These are phyloP conservation scores for Mycalesis mineus DNA, from an alignment of 2,888 invertebrate species.

Conservation along the genomic window DNA sequence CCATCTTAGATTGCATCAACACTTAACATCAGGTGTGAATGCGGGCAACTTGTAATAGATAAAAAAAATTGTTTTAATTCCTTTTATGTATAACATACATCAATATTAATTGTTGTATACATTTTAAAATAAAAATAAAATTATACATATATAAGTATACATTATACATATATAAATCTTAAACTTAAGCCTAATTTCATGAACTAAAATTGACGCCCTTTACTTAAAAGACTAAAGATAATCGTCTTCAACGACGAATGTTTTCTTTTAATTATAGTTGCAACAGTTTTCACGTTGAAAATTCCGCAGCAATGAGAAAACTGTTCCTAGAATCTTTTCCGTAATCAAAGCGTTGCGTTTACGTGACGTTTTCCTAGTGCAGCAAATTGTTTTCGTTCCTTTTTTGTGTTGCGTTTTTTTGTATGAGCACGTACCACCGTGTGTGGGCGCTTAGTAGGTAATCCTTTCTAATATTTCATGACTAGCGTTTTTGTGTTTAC, in stretches of 20 bases:
- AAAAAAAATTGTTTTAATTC: too few relatives aligned
- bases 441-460: conserved; percentile 58
- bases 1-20: too few relatives aligned
- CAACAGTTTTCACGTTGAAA: conserved; percentile 26
- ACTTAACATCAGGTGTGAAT: too few relatives aligned
- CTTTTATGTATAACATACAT: too few relatives aligned
- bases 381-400: conserved; percentile 42
- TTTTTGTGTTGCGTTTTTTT: conserved; percentile 41
- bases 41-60: too few relatives aligned
- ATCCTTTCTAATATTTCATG: conserved; percentile 27
- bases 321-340: conserved; percentile 29
- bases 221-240: not conserved
- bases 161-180: too few relatives aligned
- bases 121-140: too few relatives aligned
- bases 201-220: too few relatives aligned
- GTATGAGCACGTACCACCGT: conserved; percentile 52
- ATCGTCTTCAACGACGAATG: too few relatives aligned
- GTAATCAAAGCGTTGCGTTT: conserved; percentile 37
- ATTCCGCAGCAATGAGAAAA: conserved; percentile 25
- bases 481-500: conserved; percentile 3
- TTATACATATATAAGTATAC: too few relatives aligned
- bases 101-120: too few relatives aligned
- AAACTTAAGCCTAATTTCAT: too few relatives aligned
- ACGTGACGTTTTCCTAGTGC: conserved; percentile 46
- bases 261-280: conserved; percentile 35